Evolutionary conservation across 1,140 invertebrate species (phyloP).

Genomic region (Zophobas morio): DNA sequence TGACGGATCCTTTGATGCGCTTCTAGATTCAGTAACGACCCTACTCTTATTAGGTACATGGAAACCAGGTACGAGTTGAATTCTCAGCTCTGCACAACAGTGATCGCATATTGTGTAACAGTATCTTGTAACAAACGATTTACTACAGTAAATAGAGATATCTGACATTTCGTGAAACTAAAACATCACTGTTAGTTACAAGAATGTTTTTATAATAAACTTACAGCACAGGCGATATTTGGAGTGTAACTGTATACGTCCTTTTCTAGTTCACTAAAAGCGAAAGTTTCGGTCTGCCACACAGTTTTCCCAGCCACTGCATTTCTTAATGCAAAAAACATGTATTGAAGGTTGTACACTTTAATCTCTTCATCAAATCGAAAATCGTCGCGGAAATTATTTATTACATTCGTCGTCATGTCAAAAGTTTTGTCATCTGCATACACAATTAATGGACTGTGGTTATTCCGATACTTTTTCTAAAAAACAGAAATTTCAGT

Average conservation of each 20-base stretch:
- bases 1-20: background rate
- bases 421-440: conserved; percentile 67
- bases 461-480: conserved; percentile 56
- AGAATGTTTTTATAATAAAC: conserved; percentile 49
- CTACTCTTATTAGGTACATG: conserved; percentile 67
- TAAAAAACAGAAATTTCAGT: conserved; percentile 56
- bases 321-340: conserved; percentile 70
- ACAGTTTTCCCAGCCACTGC: conserved; percentile 58
- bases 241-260: conserved; percentile 69
- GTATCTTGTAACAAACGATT: conserved; percentile 71
- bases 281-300: conserved; percentile 66
- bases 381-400: conserved; percentile 64
- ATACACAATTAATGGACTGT: conserved; percentile 68
- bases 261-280: conserved; percentile 68
- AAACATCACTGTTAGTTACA: conserved; percentile 49
- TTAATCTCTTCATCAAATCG: conserved; percentile 63
- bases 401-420: conserved; percentile 66
- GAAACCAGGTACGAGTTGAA: conserved; percentile 67
- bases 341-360: conserved; percentile 71
- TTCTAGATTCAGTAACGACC: background rate
- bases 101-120: conserved; percentile 72
- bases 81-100: conserved; percentile 68
- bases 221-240: conserved; percentile 70
- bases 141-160: conserved; percentile 69
- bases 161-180: conserved; percentile 71